Percentiles rank a stretch among this genome's conserved stretches.
Evolutionary conservation across 1,140 invertebrate genomes (phyloP).

Genomic region (Trichonephila clavipes): DNA sequence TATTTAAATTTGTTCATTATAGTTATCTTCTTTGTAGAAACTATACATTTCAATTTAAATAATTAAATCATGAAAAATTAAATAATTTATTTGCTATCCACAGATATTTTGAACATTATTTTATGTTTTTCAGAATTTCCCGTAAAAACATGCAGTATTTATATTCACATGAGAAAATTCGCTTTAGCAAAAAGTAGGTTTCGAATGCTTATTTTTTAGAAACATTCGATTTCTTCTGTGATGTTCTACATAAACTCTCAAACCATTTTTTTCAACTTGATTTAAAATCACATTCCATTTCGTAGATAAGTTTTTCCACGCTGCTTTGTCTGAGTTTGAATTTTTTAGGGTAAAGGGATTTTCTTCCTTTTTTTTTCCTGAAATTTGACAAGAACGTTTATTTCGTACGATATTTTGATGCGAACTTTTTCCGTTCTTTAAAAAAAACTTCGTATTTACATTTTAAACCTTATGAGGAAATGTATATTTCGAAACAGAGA

Average conservation of each 20-base stretch:
- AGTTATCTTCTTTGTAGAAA: not conserved
- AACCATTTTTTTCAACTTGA: not conserved
- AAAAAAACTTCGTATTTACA: not conserved
- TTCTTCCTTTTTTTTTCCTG: not conserved
- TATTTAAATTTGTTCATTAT: not conserved
- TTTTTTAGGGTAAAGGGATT: not conserved
- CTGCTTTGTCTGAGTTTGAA: not conserved
- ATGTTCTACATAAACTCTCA: not conserved
- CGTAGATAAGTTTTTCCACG: not conserved
- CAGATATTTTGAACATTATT: not conserved
- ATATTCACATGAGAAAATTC: constrained; percentile 15
- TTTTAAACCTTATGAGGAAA: not conserved
- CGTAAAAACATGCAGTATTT: not conserved
- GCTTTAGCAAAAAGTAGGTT: not conserved
- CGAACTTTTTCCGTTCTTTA: not conserved
- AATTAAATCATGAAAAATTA: not conserved
- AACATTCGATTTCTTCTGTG: not conserved
- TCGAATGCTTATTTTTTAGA: constrained; percentile 1
- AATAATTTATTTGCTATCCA: no score
- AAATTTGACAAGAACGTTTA: not conserved
- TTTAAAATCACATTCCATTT: not conserved
- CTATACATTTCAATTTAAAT: not conserved
- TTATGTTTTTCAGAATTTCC: not conserved
- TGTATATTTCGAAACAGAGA: not conserved
- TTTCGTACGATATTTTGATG: not conserved